Evolutionary conservation across 2,113 vertebrate species (phyloP).

Genomic region (Mionectes macconnelli): DNA sequence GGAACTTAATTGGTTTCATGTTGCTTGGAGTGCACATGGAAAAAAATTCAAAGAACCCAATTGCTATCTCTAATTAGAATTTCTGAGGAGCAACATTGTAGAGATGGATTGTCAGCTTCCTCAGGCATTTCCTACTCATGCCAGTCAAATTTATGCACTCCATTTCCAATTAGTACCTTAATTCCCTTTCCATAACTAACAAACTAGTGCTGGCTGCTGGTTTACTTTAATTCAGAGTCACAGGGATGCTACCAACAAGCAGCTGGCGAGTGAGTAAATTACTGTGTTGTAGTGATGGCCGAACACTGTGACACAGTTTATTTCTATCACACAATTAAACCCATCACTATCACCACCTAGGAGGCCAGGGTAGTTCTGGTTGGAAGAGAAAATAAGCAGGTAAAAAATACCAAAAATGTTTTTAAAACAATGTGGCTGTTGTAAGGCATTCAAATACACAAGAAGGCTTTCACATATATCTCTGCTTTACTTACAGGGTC

Average conservation of each 20-base stretch:
- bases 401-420: not conserved
- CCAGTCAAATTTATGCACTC: not conserved
- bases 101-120: not conserved
- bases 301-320: not conserved
- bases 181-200: not conserved
- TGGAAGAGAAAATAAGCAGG: not conserved
- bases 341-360: not conserved
- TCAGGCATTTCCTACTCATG: not conserved
- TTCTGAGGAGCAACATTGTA: not conserved
- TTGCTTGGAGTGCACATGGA: slow-evolving; percentile 7
- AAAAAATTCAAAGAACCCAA: slow-evolving; percentile 23
- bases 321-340: not conserved
- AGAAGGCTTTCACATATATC: not conserved
- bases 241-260: not conserved
- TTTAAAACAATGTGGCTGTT: not conserved
- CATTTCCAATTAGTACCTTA: not conserved
- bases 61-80: slow-evolving; percentile 58
- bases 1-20: slow-evolving; percentile 63
- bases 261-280: not conserved
- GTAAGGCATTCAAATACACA: not conserved
- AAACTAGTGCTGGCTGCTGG: not conserved
- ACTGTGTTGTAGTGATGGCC: not conserved
- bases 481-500: not conserved
- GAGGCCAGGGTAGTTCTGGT: not conserved
- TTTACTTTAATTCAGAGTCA: not conserved